Evolutionary conservation across 1,140 invertebrate species (phyloP).

Genomic region (Helicoverpa armigera): DNA sequence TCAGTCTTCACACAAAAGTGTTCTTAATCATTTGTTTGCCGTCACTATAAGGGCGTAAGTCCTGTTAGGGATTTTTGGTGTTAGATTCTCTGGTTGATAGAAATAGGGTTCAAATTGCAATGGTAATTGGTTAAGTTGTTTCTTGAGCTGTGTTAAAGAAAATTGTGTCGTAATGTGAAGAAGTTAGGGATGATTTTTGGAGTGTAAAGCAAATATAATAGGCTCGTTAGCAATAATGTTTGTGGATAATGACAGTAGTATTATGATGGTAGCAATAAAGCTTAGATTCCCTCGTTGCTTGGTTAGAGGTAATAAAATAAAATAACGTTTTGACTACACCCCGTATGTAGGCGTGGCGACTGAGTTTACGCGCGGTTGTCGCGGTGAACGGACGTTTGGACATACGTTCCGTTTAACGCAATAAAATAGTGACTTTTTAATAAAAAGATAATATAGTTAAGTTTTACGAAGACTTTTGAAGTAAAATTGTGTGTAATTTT

Average conservation of each 20-base stretch:
- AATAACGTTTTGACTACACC: constrained; percentile 79
- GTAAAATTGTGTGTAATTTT: neutral
- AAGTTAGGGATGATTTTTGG: neutral
- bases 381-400: constrained; percentile 64
- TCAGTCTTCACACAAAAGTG: constrained; percentile 64
- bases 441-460: too few relatives aligned
- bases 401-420: constrained; percentile 3
- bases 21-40: constrained; percentile 67
- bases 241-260: constrained; percentile 68
- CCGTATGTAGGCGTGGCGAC: constrained; percentile 78
- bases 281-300: constrained; percentile 73
- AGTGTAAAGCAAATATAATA: neutral
- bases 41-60: constrained; percentile 51
- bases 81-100: neutral
- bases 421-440: neutral
- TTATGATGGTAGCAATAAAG: constrained; percentile 75
- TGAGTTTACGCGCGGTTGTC: constrained; percentile 53
- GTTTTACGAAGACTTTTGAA: neutral
- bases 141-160: neutral
- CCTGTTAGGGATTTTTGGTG: too few relatives aligned
- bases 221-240: constrained; percentile 37
- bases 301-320: constrained; percentile 77
- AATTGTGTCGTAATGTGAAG: neutral
- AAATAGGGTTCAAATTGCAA: constrained; percentile 45
- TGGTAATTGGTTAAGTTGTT: constrained; percentile 9